Evolutionary conservation across 2,888 invertebrate genomes (phyloP).

Genomic region (Mimumesa dahlbomi): DNA sequence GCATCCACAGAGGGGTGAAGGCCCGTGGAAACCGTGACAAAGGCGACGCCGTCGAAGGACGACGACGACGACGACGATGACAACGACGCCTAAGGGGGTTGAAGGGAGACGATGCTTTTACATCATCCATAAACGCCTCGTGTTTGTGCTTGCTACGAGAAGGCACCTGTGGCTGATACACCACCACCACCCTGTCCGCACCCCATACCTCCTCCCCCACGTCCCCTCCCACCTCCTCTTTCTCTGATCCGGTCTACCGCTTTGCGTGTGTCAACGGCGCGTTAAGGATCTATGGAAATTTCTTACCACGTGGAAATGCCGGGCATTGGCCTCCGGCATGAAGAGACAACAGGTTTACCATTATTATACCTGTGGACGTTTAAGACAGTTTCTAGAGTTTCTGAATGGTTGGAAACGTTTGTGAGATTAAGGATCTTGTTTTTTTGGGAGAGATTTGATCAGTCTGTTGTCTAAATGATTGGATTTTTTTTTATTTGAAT

Average conservation of each 20-base stretch:
- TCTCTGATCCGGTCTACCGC: slow-evolving; percentile 40
- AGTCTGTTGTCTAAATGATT: too few relatives aligned
- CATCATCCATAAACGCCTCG: slow-evolving; percentile 47
- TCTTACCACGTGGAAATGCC: slow-evolving; percentile 20
- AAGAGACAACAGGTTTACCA: background rate
- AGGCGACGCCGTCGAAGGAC: slow-evolving; percentile 21
- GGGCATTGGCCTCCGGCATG: slow-evolving; percentile 17
- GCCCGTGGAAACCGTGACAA: slow-evolving; percentile 28
- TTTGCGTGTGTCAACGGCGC: slow-evolving; percentile 34
- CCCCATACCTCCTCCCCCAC: too few relatives aligned
- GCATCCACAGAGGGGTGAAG: slow-evolving; percentile 3
- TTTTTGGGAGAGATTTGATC: too few relatives aligned
- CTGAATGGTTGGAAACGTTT: too few relatives aligned
- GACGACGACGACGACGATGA: slow-evolving; percentile 24
- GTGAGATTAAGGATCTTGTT: too few relatives aligned
- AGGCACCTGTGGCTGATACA: slow-evolving; percentile 64
- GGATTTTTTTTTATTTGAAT: too few relatives aligned
- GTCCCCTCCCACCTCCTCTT: too few relatives aligned
- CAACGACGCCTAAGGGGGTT: slow-evolving; percentile 9
- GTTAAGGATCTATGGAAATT: slow-evolving; percentile 35
- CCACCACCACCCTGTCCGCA: slow-evolving; percentile 16
- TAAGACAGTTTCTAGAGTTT: too few relatives aligned
- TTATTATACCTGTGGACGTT: background rate
- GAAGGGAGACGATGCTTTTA: slow-evolving; percentile 43
- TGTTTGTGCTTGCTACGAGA: slow-evolving; percentile 39